A percentile compares a stretch with the other conserved stretches of the same genome.
Conservation (phyloP, 2,797 vertebrate species). For the Parauchenoglanis punctatus region DNA sequence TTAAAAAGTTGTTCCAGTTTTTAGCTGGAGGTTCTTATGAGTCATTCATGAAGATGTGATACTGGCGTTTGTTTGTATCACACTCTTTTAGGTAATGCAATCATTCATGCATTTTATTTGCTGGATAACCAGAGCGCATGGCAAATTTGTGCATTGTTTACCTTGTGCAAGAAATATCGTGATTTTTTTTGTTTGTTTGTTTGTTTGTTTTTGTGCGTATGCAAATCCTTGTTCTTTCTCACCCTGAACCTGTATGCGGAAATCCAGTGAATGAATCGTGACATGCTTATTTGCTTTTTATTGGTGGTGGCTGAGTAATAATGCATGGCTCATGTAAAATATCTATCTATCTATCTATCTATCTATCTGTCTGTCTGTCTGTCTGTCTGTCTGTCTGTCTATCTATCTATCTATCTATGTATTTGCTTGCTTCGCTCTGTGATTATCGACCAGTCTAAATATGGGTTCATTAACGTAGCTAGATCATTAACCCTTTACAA, state of each 20-base stretch:
- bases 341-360: slow-evolving; percentile 59
- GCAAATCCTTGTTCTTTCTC: slow-evolving; percentile 12
- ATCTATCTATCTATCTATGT: slow-evolving; percentile 57
- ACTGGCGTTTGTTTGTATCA: slow-evolving; percentile 35
- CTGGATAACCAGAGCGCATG: background rate
- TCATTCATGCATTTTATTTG: background rate
- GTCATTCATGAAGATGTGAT: slow-evolving; percentile 42
- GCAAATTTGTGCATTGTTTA: slow-evolving; percentile 7
- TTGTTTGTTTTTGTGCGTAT: slow-evolving; percentile 26
- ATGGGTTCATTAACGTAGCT: slow-evolving; percentile 31
- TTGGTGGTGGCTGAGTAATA: slow-evolving; percentile 63
- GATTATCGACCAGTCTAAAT: slow-evolving; percentile 37
- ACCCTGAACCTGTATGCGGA: slow-evolving; percentile 66
- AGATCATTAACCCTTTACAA: slow-evolving; percentile 42
- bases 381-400: slow-evolving; percentile 52
- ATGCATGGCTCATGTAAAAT: slow-evolving; percentile 48
- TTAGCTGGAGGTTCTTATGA: slow-evolving; percentile 39
- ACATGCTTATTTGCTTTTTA: slow-evolving; percentile 59
- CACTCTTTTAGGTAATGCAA: background rate
- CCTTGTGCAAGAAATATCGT: background rate
- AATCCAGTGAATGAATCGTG: slow-evolving; percentile 76
- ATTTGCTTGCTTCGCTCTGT: slow-evolving; percentile 34
- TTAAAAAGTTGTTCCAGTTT: slow-evolving; percentile 54
- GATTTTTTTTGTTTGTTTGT: background rate
- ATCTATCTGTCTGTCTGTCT: slow-evolving; percentile 51